Evolutionary conservation across 2,113 vertebrate species (phyloP).

Genomic region (Phaethon lepturus): DNA sequence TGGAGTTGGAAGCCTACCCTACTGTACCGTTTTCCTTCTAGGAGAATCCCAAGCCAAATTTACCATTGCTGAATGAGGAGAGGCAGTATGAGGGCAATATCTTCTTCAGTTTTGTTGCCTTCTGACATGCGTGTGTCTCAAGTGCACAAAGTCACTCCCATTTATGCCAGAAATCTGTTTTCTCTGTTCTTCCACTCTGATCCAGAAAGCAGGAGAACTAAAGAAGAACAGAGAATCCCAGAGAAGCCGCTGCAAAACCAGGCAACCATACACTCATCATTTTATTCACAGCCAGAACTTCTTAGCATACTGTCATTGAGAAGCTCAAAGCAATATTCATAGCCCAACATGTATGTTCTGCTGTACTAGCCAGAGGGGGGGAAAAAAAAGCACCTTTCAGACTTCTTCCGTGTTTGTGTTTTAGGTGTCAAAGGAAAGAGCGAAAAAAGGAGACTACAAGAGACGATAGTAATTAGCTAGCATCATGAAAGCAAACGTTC

Average conservation of each 20-base stretch:
- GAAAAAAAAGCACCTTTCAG: neutral
- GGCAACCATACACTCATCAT: neutral
- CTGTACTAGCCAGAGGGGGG: neutral
- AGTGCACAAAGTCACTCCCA: neutral
- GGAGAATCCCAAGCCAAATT: neutral
- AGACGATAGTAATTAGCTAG: neutral
- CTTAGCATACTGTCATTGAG: neutral
- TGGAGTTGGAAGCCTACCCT: neutral
- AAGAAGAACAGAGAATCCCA: neutral
- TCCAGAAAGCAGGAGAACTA: neutral
- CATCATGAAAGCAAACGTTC: neutral
- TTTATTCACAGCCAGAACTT: neutral
- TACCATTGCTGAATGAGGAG: neutral
- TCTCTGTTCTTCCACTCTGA: neutral
- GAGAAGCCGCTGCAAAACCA: too few relatives aligned
- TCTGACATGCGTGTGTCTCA: neutral
- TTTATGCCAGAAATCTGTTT: neutral
- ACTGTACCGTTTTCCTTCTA: neutral
- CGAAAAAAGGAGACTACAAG: neutral
- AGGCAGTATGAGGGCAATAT: neutral
- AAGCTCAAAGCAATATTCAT: neutral
- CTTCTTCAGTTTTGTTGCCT: neutral
- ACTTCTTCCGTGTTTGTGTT: neutral
- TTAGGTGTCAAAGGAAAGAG: neutral
- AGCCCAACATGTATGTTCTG: neutral